phyloP scores from a whole-genome alignment of 2,888 invertebrate species.

The Lasioglossum pauxillum region DNA sequence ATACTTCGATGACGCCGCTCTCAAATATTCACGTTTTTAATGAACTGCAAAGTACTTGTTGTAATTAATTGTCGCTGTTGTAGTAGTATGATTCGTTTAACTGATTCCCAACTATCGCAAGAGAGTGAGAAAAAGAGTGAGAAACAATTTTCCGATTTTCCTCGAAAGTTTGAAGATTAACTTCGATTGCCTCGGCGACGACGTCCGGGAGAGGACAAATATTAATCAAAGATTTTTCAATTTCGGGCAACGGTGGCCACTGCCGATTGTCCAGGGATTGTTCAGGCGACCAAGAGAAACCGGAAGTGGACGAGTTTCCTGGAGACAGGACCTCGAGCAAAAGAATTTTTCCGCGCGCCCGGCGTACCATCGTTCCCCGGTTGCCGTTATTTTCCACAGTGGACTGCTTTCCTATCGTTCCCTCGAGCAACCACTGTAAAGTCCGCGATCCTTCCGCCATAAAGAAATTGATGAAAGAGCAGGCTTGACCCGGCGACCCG shows the following conservation, averaged over 20 bases:
- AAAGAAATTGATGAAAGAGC: slow-evolving; percentile 43
- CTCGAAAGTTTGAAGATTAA: neutral
- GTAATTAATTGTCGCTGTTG: neutral
- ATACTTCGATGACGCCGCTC: neutral
- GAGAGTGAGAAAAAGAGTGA: neutral
- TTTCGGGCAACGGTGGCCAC: neutral
- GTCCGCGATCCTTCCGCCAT: slow-evolving; percentile 15
- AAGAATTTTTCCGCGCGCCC: slow-evolving; percentile 4
- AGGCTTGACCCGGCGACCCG: slow-evolving; percentile 36
- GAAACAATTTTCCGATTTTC: neutral
- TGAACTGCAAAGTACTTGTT: neutral
- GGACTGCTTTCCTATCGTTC: slow-evolving; percentile 36
- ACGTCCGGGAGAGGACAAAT: neutral
- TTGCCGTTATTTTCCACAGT: slow-evolving; percentile 25
- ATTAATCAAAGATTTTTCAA: slow-evolving; percentile 12
- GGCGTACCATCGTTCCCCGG: neutral
- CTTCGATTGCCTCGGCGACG: neutral
- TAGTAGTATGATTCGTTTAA: neutral
- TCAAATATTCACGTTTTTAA: neutral
- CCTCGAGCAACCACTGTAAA: slow-evolving; percentile 24
- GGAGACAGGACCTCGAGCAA: neutral
- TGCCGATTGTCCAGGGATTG: neutral
- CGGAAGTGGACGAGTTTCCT: slow-evolving; percentile 1
- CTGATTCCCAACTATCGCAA: too few species aligned
- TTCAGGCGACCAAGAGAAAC: neutral